Conservation (phyloP, 2,797 vertebrate genomes). For the Enteromius treurensis region DNA sequence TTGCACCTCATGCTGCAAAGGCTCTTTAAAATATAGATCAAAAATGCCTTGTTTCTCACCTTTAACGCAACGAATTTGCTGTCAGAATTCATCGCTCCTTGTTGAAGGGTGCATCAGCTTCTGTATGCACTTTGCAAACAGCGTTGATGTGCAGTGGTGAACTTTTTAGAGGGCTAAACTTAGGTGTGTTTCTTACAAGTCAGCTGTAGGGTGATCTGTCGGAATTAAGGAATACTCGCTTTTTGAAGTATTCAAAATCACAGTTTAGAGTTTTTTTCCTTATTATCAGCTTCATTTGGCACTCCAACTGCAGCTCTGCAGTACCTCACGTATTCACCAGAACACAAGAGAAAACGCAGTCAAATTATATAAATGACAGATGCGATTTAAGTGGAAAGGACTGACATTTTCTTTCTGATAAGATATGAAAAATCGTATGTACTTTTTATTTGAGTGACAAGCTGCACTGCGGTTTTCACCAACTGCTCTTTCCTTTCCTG, state of each 20-base stretch:
- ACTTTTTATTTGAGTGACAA: slow-evolving; percentile 27
- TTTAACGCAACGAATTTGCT: slow-evolving; percentile 8
- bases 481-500: slow-evolving; percentile 27
- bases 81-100: not conserved
- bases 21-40: slow-evolving; percentile 59
- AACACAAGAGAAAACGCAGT: slow-evolving; percentile 14
- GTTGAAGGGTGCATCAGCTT: not conserved
- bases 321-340: slow-evolving; percentile 21
- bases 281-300: not conserved
- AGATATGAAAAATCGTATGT: slow-evolving; percentile 11
- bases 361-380: slow-evolving; percentile 26
- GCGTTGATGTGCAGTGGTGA: not conserved
- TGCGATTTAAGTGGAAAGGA: slow-evolving; percentile 8
- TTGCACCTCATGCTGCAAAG: slow-evolving; percentile 43
- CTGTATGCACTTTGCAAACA: not conserved
- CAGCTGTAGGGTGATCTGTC: not conserved
- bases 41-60: slow-evolving; percentile 38
- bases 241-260: slow-evolving; percentile 38
- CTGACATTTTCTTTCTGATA: slow-evolving; percentile 31
- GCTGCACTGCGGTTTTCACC: slow-evolving; percentile 14
- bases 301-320: slow-evolving; percentile 31
- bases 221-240: no score
- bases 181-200: not conserved
- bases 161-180: slow-evolving; percentile 39
- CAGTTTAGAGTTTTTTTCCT: slow-evolving; percentile 21